These are phyloP conservation scores for Scaptodrosophila lebanonensis DNA, from an alignment of 1,140 invertebrate genomes.

Conservation along the genomic window DNA sequence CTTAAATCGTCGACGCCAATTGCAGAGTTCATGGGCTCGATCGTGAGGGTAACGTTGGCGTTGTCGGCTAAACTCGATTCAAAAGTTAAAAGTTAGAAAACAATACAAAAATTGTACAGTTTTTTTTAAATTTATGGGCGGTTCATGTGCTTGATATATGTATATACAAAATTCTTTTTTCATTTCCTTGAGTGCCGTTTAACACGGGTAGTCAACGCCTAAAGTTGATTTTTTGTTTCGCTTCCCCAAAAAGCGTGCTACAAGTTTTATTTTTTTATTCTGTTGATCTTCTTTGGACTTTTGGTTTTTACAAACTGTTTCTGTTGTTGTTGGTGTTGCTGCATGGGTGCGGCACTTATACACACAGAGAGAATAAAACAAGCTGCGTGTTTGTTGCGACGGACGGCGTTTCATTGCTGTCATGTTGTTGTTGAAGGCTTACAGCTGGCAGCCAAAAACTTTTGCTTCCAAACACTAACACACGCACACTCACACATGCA, in stretches of 20 bases:
- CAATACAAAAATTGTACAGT: slow-evolving; percentile 55
- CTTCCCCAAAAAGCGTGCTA: slow-evolving; percentile 3
- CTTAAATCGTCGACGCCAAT: slow-evolving; percentile 45
- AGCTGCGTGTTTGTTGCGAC: background rate
- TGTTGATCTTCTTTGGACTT: background rate
- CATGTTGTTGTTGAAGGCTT: slow-evolving; percentile 58
- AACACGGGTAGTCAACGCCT: no score
- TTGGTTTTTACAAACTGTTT: slow-evolving; percentile 11
- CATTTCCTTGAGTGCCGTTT: slow-evolving; percentile 42
- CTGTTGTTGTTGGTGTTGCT: slow-evolving; percentile 10
- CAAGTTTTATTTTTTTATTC: background rate
- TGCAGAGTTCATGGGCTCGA: slow-evolving; percentile 36
- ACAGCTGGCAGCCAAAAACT: slow-evolving; percentile 57
- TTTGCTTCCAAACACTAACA: slow-evolving; percentile 15
- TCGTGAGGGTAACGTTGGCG: background rate
- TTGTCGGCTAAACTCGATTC: slow-evolving; percentile 23
- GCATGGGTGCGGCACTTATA: slow-evolving; percentile 11
- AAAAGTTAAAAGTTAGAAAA: slow-evolving; percentile 68
- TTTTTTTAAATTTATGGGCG: slow-evolving; percentile 15
- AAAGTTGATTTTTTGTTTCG: slow-evolving; percentile 19
- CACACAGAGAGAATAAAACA: background rate
- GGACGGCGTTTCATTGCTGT: slow-evolving; percentile 44
- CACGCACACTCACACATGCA: background rate
- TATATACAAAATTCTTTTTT: no score
- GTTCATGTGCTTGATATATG: no score